Percentiles rank a stretch among this genome's conserved stretches.
These are phyloP conservation scores for Coregonus clupeaformis DNA, from an alignment of 2,113 vertebrate species.

Conservation along the genomic window DNA sequence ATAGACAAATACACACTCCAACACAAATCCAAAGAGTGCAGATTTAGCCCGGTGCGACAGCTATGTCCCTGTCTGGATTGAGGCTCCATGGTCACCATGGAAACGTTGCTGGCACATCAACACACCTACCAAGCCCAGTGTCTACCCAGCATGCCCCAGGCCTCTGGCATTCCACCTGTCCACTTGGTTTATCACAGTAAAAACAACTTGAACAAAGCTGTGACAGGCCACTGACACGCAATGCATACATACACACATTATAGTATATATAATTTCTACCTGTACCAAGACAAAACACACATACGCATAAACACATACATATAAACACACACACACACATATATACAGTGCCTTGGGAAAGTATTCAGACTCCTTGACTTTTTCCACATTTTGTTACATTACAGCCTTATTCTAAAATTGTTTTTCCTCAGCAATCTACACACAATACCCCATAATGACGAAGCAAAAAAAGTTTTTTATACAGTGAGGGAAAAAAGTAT, in stretches of 20 bases:
- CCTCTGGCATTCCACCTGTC: constrained; percentile 45
- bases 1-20: background rate
- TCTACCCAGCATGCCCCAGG: constrained; percentile 37
- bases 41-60: constrained; percentile 15
- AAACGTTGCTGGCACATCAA: constrained; percentile 38
- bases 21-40: background rate
- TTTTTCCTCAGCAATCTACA: no score
- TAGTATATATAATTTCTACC: background rate
- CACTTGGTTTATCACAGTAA: constrained; percentile 27
- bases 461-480: no score
- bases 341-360: no score
- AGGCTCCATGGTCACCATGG: constrained; percentile 32
- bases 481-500: no score
- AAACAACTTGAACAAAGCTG: constrained; percentile 15
- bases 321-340: no score
- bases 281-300: background rate
- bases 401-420: no score
- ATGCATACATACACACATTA: background rate
- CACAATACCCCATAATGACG: no score
- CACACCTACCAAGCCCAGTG: constrained; percentile 34
- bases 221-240: background rate
- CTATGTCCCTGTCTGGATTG: no score
- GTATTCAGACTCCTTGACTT: no score
- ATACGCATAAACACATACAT: no score
- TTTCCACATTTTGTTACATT: no score